Conservation (phyloP, 2,113 vertebrate species). For the Accipiter cooperii region DNA sequence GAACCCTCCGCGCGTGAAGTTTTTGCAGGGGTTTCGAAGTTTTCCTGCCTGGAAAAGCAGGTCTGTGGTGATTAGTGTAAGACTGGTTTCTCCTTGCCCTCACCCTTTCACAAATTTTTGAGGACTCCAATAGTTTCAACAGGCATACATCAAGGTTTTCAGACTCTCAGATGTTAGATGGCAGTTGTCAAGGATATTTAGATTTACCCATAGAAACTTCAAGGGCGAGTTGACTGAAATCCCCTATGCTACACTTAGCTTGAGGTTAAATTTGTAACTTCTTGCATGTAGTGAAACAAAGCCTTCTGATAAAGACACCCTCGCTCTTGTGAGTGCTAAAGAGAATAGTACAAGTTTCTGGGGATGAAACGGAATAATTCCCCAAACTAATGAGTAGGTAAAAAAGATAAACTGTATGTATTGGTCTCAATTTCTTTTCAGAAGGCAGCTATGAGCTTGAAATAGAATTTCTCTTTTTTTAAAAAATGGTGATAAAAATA, state of each 20-base stretch:
- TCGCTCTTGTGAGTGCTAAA: neutral
- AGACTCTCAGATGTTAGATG: neutral
- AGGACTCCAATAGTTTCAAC: neutral
- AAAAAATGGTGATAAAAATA: neutral
- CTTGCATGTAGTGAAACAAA: neutral
- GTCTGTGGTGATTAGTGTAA: neutral
- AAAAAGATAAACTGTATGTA: neutral
- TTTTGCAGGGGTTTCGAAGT: neutral
- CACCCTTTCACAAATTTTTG: neutral
- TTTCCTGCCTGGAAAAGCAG: neutral
- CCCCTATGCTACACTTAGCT: neutral
- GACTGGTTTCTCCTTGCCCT: neutral
- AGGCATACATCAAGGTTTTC: neutral
- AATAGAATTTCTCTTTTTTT: neutral
- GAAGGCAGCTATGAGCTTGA: neutral
- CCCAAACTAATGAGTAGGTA: neutral
- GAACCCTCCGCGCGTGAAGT: rapidly evolving
- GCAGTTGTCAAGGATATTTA: neutral
- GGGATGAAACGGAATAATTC: neutral
- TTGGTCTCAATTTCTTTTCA: neutral
- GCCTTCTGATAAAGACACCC: neutral
- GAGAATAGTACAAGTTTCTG: neutral
- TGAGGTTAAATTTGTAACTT: neutral
- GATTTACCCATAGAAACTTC: neutral
- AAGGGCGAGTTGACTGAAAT: neutral